These are phyloP conservation scores for Fregata magnificens DNA, from an alignment of 2,113 vertebrate species.

Conservation along the genomic window DNA sequence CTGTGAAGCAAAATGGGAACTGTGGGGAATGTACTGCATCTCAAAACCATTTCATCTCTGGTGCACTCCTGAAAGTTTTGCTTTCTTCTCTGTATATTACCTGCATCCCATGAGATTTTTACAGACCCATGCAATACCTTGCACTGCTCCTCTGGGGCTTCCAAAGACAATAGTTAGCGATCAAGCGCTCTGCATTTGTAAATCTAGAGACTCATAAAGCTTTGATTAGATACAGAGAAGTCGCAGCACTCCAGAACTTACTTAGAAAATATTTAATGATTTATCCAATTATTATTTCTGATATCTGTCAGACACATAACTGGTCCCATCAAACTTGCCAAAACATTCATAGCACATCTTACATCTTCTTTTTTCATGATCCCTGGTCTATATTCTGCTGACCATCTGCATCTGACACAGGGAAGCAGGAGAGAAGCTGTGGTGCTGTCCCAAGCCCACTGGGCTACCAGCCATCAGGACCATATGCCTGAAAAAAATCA, in stretches of 20 bases:
- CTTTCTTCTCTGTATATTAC: background rate
- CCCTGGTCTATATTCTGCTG: background rate
- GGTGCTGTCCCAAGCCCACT: background rate
- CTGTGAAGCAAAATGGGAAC: background rate
- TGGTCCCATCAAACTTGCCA: background rate
- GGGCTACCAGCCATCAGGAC: background rate
- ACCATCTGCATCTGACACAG: background rate
- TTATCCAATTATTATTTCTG: background rate
- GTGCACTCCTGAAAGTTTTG: background rate
- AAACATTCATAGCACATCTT: background rate
- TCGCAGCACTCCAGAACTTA: background rate
- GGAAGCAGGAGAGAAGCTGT: background rate
- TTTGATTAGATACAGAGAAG: background rate
- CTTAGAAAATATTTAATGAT: background rate
- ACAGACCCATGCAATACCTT: accelerated
- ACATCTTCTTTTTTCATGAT: background rate
- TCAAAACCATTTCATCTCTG: background rate
- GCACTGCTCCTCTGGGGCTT: background rate
- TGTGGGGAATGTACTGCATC: background rate
- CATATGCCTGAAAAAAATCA: background rate
- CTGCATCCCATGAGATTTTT: background rate
- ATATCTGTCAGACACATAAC: background rate
- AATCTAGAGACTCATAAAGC: background rate
- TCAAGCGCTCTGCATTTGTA: background rate
- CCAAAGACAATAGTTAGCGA: background rate